Evolutionary conservation across 2,113 vertebrate genomes (phyloP), one percentile per base, ranked within the genome.

Genomic region (Dinomys branickii): DNA sequence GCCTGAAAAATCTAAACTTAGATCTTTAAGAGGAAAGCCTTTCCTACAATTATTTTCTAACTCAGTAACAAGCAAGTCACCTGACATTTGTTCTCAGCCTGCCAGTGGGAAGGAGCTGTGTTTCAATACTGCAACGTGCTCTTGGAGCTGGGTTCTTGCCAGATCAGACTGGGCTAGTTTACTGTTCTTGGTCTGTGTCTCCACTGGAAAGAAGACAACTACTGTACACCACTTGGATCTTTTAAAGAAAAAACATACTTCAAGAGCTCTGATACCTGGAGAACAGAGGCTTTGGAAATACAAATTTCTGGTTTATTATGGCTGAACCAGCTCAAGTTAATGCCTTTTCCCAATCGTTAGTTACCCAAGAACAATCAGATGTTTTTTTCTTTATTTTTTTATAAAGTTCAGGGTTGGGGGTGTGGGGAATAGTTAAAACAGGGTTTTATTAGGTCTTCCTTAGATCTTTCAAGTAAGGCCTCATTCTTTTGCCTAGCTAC

Each of bases 21-120:
- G 54, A 87, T 92, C 28, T 93, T 24, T 69, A 85, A 84, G 91
- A 95, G 26, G 50, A 26, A 87, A n/a, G 35, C 16, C 69, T 95
- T 90, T 94, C 28, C 54, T 90, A 69, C 90, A 94, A 94, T 63
- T 83, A 52, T 78, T 90, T 61, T 93, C 44, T 82, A 88, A 93
- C 26, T 93, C 54, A 38, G 50, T 71, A 84, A 80, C 17, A 96
- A 38, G 41, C 17, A 88, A 75, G 88, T 71, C 58, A 85, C 80
- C 65, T 59, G 54, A 94, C 28, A 90, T 24, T 56, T 82, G 38
- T 77, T 67, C 59, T 22, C 17, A 38, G 9, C 73, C 17, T 35
- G 17, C 41, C 80, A 24, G 33, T 9, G 54, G 33, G 69, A 87
- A 84, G 56, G 50, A 94, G 58, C 2, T 80, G 44, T n/a, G 35